phyloP scores from a whole-genome alignment of 1,140 invertebrate species.

The Antheraea mylitta region DNA sequence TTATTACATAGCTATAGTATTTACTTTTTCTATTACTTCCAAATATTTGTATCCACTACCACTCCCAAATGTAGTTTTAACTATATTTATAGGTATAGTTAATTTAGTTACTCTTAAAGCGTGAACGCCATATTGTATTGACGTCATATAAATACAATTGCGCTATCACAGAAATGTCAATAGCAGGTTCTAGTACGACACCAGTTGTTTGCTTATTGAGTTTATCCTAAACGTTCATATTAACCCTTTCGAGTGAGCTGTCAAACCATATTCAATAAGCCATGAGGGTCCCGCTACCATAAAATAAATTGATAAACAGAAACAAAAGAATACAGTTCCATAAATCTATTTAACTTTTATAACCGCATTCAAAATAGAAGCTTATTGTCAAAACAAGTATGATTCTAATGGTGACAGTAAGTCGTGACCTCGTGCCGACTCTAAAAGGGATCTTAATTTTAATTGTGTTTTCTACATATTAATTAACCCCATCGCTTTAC shows the following conservation, averaged over 20 bases:
- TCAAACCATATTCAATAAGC: conserved; percentile 70
- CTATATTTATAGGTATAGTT: not conserved
- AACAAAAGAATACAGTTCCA: conserved; percentile 56
- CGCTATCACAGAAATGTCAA: conserved; percentile 69
- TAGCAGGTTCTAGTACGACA: conserved; percentile 71
- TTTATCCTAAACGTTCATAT: conserved; percentile 75
- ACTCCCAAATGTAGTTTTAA: no score
- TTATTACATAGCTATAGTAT: no score
- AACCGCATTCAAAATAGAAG: conserved; percentile 45
- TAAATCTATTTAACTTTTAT: conserved; percentile 60
- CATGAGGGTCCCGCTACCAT: conserved; percentile 51
- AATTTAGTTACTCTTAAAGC: not conserved
- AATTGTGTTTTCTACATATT: conserved; percentile 76
- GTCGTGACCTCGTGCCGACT: conserved; percentile 65
- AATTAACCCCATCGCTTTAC: conserved; percentile 75
- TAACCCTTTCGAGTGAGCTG: conserved; percentile 76
- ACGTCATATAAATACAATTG: conserved; percentile 28
- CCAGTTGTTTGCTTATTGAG: conserved; percentile 77
- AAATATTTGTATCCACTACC: no score
- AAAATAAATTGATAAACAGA: conserved; percentile 62
- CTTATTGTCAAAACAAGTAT: conserved; percentile 70
- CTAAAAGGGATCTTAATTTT: conserved; percentile 71
- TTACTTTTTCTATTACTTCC: no score
- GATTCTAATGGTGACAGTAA: conserved; percentile 72
- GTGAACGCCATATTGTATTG: not conserved